Conservation (phyloP, 2,113 vertebrate species). For the Montifringilla adamsi region DNA sequence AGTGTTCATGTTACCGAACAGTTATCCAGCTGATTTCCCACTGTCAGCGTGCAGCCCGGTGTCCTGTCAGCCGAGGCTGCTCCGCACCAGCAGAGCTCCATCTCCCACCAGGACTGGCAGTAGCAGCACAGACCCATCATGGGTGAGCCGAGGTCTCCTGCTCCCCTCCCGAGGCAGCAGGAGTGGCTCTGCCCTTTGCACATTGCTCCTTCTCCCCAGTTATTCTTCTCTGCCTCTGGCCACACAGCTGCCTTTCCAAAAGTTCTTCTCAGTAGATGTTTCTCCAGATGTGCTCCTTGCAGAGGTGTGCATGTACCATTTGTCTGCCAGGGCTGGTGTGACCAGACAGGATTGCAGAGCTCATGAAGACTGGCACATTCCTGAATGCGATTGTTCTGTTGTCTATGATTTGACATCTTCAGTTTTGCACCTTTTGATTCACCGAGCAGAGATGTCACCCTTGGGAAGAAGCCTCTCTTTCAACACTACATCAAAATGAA, state of each 20-base stretch:
- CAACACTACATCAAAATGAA: background rate
- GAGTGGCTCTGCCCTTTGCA: background rate
- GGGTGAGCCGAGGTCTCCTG: background rate
- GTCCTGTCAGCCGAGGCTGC: background rate
- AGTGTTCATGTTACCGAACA: background rate
- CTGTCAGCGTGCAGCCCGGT: rapidly evolving
- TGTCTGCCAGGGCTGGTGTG: background rate
- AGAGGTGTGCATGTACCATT: background rate
- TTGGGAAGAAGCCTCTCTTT: background rate
- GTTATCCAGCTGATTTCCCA: background rate
- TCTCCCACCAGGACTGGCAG: background rate
- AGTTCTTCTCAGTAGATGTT: background rate
- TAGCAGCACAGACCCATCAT: rapidly evolving
- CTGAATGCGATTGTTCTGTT: background rate
- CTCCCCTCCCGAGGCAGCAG: background rate
- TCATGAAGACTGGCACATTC: background rate
- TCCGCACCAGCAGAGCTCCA: background rate
- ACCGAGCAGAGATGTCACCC: background rate
- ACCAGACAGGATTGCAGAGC: background rate
- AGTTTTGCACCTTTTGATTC: background rate
- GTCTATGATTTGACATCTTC: background rate
- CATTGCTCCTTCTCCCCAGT: rapidly evolving
- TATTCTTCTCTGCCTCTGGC: background rate
- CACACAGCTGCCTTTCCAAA: background rate
- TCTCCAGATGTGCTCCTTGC: background rate